Evolutionary conservation across 2,888 invertebrate species (phyloP).

Genomic region (Ophion obscuratus): DNA sequence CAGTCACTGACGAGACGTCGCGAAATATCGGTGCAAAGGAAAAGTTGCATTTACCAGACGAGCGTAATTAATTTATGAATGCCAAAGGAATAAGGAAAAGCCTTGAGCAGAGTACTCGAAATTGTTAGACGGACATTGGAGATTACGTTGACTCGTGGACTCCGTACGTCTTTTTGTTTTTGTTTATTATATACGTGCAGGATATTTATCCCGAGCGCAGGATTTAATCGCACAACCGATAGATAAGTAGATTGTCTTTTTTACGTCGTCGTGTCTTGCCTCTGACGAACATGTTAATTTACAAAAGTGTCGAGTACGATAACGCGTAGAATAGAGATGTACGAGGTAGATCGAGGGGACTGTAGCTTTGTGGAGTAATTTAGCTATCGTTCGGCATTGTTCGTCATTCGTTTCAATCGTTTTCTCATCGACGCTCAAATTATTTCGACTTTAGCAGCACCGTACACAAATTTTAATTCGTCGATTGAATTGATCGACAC

Average conservation of each 20-base stretch:
- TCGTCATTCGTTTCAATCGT: background rate
- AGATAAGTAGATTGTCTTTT: conserved; percentile 11
- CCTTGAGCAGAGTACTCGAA: background rate
- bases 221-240: conserved; percentile 57
- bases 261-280: conserved; percentile 12
- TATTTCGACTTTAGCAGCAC: background rate
- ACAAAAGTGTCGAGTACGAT: background rate
- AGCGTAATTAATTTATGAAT: conserved; percentile 45
- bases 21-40: conserved; percentile 51
- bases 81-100: conserved; percentile 55
- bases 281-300: conserved; percentile 3
- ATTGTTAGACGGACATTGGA: background rate
- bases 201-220: conserved; percentile 30
- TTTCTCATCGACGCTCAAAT: background rate
- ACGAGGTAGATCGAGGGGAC: conserved; percentile 4
- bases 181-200: background rate
- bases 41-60: conserved; percentile 23
- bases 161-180: background rate
- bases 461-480: background rate
- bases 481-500: background rate
- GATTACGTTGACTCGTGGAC: background rate
- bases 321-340: background rate
- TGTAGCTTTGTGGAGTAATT: background rate
- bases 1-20: conserved; percentile 12
- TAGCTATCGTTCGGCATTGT: background rate